A percentile compares a stretch with the other conserved stretches of the same genome.
Evolutionary conservation across 1,140 invertebrate genomes (phyloP).

Genomic region (Micrasema minimum): DNA sequence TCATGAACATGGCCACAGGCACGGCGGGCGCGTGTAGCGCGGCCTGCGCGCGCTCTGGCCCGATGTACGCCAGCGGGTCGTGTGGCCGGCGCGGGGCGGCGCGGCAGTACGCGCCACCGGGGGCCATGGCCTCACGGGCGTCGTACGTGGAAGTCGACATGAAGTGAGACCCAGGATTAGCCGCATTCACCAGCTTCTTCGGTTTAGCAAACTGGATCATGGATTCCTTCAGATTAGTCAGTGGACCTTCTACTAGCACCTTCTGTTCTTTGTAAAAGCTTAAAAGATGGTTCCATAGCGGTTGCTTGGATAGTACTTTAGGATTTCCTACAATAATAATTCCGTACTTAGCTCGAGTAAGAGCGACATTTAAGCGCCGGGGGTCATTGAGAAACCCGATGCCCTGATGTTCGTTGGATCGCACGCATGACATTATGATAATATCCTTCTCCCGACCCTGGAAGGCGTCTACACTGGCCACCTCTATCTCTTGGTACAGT

Average conservation of each 20-base stretch:
- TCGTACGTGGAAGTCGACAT: constrained; percentile 97
- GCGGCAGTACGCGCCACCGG: constrained; percentile 73
- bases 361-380: constrained; percentile 95
- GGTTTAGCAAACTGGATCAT: constrained; percentile 98
- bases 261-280: constrained; percentile 98
- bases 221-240: constrained; percentile 97
- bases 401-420: constrained; percentile 92
- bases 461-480: constrained; percentile 99
- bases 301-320: constrained; percentile 97
- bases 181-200: constrained; percentile 91
- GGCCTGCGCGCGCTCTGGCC: constrained; percentile 83
- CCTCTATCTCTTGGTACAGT: constrained; percentile 98
- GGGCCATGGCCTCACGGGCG: constrained; percentile 89
- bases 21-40: constrained; percentile 85
- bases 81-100: constrained; percentile 69
- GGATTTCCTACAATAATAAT: constrained; percentile 99
- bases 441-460: constrained; percentile 98
- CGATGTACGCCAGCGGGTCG: constrained; percentile 94
- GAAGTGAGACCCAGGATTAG: constrained; percentile 96
- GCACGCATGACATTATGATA: constrained; percentile 98
- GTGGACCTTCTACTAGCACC: constrained; percentile 96
- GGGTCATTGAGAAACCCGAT: constrained; percentile 98
- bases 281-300: constrained; percentile 97
- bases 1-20: constrained; percentile 95
- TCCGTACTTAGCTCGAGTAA: constrained; percentile 97